Evolutionary conservation across 1,140 invertebrate species (phyloP).

Genomic region (Coenobita brevimanus): DNA sequence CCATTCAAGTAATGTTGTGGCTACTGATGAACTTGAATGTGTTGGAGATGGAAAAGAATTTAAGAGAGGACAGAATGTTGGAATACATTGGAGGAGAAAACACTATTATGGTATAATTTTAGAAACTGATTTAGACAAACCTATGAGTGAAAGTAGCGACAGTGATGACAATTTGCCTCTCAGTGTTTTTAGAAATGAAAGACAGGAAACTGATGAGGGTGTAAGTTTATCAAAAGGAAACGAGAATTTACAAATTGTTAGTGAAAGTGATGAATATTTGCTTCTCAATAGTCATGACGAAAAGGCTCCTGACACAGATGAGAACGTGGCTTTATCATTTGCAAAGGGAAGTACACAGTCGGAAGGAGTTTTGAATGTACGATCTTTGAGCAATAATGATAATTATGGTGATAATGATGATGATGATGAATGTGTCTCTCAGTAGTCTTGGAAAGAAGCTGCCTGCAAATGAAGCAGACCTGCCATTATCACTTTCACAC

Average conservation of each 20-base stretch:
- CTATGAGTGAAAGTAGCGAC: not conserved
- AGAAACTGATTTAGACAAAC: not conserved
- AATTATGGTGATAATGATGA: not conserved
- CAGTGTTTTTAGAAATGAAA: no score
- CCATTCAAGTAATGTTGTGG: not conserved
- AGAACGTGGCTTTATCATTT: no score
- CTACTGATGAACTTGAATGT: constrained; percentile 7
- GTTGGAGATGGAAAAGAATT: not conserved
- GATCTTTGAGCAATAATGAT: no score
- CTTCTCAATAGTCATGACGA: no score
- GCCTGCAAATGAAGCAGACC: not conserved
- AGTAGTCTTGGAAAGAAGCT: constrained; percentile 1
- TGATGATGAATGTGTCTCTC: constrained; percentile 1
- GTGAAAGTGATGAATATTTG: no score
- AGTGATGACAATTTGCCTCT: constrained; percentile 1
- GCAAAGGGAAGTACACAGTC: no score
- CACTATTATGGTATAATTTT: constrained; percentile 14
- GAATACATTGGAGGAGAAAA: not conserved
- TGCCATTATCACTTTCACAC: not conserved
- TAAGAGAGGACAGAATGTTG: not conserved
- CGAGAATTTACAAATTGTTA: no score
- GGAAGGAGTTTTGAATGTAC: no score
- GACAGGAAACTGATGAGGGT: not conserved
- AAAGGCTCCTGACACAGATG: no score
- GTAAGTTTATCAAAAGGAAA: no score